Evolutionary conservation across 2,797 vertebrate species (phyloP).

Genomic region (Coracias cyanogaster): DNA sequence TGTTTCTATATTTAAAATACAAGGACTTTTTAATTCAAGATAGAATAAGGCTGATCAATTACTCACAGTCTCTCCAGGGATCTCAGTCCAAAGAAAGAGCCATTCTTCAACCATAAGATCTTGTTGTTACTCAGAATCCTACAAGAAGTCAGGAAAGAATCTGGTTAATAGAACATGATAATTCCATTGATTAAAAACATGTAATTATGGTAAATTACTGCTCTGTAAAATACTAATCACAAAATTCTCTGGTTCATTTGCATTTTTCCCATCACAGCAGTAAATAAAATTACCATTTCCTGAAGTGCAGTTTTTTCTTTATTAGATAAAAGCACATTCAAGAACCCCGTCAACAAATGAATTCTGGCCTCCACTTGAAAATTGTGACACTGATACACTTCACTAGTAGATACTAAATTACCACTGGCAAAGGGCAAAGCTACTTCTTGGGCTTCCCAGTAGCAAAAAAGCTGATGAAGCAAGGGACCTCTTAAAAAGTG

Average conservation of each 20-base stretch:
- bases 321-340: conserved; percentile 19
- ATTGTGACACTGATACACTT: not conserved
- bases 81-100: conserved; percentile 86
- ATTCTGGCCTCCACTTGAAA: not conserved
- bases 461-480: not conserved
- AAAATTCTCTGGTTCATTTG: conserved; percentile 45
- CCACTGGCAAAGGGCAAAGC: not conserved
- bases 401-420: not conserved
- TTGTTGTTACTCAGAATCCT: conserved; percentile 91
- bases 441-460: not conserved
- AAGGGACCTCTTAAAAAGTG: not conserved
- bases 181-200: conserved; percentile 56
- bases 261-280: conserved; percentile 30
- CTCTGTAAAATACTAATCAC: conserved; percentile 52
- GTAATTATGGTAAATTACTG: conserved; percentile 21
- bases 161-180: conserved; percentile 19
- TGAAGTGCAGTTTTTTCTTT: not conserved
- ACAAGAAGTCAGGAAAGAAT: conserved; percentile 62
- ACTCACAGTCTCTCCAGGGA: conserved; percentile 93
- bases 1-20: conserved; percentile 14
- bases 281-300: conserved; percentile 44
- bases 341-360: not conserved
- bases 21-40: not conserved
- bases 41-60: conserved; percentile 21
- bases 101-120: conserved; percentile 86